These are phyloP conservation scores for Chrysolina americana DNA, from an alignment of 2,888 invertebrate species.

Conservation along the genomic window DNA sequence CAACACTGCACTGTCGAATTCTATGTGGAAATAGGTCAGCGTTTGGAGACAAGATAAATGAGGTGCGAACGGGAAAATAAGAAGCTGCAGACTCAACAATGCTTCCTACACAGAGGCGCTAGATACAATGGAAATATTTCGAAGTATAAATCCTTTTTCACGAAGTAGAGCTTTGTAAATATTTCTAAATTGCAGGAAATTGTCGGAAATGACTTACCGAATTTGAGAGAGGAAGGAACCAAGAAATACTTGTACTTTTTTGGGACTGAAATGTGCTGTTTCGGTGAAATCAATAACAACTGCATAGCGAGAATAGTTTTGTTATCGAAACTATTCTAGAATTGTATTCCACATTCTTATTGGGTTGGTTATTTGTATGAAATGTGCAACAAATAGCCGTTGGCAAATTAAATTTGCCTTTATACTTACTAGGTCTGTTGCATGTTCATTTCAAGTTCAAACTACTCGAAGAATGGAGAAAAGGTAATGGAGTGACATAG, in stretches of 20 bases:
- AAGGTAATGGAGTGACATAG: too few species aligned
- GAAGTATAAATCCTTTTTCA: slow-evolving; percentile 43
- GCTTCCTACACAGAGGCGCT: slow-evolving; percentile 39
- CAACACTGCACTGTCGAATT: slow-evolving; percentile 35
- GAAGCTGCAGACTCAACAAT: slow-evolving; percentile 54
- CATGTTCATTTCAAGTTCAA: too few species aligned
- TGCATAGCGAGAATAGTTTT: neutral
- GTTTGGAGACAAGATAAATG: slow-evolving; percentile 58
- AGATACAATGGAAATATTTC: slow-evolving; percentile 44
- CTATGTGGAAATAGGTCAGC: slow-evolving; percentile 54
- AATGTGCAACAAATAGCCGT: too few species aligned
- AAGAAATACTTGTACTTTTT: neutral
- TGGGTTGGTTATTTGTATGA: neutral
- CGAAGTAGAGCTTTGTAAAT: slow-evolving; percentile 34
- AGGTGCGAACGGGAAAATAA: slow-evolving; percentile 57
- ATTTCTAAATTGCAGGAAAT: slow-evolving; percentile 32
- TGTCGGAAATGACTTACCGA: slow-evolving; percentile 20
- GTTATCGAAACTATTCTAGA: neutral
- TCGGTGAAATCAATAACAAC: neutral
- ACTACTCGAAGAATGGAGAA: too few species aligned
- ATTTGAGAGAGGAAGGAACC: slow-evolving; percentile 21
- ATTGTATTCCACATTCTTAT: neutral
- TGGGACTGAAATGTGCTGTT: neutral
- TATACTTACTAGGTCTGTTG: too few species aligned
- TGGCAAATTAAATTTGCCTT: too few species aligned